These are phyloP conservation scores for Oryctes rhinoceros DNA, from an alignment of 1,140 invertebrate genomes.

Conservation along the genomic window DNA sequence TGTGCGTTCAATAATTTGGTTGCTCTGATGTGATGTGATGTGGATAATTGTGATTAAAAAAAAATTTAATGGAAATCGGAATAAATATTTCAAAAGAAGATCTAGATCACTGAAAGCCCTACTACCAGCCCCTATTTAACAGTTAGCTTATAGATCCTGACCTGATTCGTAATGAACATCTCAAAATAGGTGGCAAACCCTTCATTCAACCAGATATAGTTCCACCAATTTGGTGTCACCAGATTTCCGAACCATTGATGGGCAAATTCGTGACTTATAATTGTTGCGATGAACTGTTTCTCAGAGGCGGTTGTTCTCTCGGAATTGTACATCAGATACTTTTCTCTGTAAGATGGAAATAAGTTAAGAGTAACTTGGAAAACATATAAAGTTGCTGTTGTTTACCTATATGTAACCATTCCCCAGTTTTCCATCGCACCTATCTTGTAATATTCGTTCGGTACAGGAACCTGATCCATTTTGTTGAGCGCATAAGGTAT, in stretches of 20 bases:
- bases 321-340: slow-evolving; percentile 22
- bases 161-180: slow-evolving; percentile 9
- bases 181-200: slow-evolving; percentile 44
- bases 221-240: slow-evolving; percentile 43
- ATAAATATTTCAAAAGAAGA: no score
- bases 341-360: slow-evolving; percentile 33
- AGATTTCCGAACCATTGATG: slow-evolving; percentile 45
- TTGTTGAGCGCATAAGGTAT: slow-evolving; percentile 64
- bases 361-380: background rate
- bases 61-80: no score
- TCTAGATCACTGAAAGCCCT: no score
- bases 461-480: slow-evolving; percentile 76
- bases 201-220: slow-evolving; percentile 44
- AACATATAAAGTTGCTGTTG: background rate
- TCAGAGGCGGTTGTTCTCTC: background rate
- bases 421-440: slow-evolving; percentile 81
- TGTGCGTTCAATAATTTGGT: background rate
- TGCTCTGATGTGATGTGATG: no score
- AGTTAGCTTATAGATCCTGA: background rate
- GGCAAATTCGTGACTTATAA: slow-evolving; percentile 40
- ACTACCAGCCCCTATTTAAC: background rate
- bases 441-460: slow-evolving; percentile 70
- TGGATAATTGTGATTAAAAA: background rate
- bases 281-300: slow-evolving; percentile 11
- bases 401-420: slow-evolving; percentile 76